These are phyloP conservation scores for Lacerta viridis DNA, from an alignment of 2,797 vertebrate genomes.

Conservation along the genomic window DNA sequence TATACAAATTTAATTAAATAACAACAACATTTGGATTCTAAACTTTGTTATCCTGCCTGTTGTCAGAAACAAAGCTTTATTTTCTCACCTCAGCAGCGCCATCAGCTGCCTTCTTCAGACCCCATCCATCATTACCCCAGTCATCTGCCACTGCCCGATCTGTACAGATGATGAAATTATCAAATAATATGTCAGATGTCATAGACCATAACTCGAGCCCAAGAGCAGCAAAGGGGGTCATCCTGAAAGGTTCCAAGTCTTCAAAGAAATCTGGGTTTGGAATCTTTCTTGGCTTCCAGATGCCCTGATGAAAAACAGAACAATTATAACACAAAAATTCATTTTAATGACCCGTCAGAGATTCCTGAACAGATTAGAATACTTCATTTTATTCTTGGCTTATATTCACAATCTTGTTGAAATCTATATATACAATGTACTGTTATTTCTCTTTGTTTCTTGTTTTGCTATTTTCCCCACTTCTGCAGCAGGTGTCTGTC, in stretches of 20 bases:
- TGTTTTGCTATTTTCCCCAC: background rate
- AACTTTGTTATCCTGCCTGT: background rate
- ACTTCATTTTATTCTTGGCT: background rate
- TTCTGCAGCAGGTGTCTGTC: background rate
- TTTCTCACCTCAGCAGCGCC: slow-evolving; percentile 92
- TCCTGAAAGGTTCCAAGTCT: slow-evolving; percentile 94
- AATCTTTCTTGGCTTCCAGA: slow-evolving; percentile 98
- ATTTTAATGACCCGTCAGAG: background rate
- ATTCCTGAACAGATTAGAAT: background rate
- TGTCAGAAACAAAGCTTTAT: background rate
- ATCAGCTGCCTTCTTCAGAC: slow-evolving; percentile 96
- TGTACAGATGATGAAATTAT: slow-evolving; percentile 95
- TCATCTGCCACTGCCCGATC: slow-evolving; percentile 91
- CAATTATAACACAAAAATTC: background rate
- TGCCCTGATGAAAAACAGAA: slow-evolving; percentile 83
- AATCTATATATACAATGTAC: background rate
- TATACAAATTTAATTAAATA: too few species aligned
- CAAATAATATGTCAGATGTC: slow-evolving; percentile 98
- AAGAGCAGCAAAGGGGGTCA: slow-evolving; percentile 93
- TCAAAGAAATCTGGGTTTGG: slow-evolving; percentile 96
- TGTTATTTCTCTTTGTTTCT: background rate
- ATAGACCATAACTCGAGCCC: slow-evolving; percentile 99
- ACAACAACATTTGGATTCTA: background rate
- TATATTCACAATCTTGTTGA: background rate
- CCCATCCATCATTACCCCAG: slow-evolving; percentile 94